Evolutionary conservation across 1,140 invertebrate species (phyloP), one percentile per base, ranked within the genome.

Genomic region (Himalopsyche phryganea): DNA sequence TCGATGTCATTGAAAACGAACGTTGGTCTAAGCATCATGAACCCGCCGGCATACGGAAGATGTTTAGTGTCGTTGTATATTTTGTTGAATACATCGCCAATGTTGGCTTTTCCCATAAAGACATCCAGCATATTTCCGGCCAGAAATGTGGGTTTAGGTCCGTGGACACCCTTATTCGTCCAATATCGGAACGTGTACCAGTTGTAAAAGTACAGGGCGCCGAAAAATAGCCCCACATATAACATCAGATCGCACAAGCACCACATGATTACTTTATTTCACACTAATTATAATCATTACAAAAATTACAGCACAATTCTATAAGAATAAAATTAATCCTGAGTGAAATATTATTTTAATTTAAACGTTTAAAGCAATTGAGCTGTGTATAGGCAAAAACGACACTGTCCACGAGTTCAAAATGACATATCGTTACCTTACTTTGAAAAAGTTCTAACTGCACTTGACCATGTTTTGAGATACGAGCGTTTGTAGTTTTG

Each of bases 1-100:
- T 83, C 78, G 14, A 83, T 69, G 65, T 87, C 82, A 7, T 78
- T 69, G 0, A 82, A 40, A 1, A 83, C 60, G 4, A 82, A 56
- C 7, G 71, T 66, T 0, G 83, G 83, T 2, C 76, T 71, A 5
- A 70, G 67, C 60, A 69, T 67, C 46, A 66, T 68, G 15, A 66
- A 77, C 1, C 72, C 52, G 14, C 75, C 74, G 7, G 72, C 11
- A 35, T 52, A 66, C 11, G 66, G 63, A 13, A 58, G 45, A 13
- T 65, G 11, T 54, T 66, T 65, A 9, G 19, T 59, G 7, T 41
- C 14, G 10, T 56, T 7, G 36, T 70, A 69, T 10, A 68, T 17
- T 6, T 65, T 36, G 15, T 15, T 14, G 52, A 56, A 40, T 14
- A 20, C 20, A 11, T 48, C 17, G 66, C 77, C 50, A 71, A 73